These are phyloP conservation scores for Bovichtus diacanthus DNA, from an alignment of 2,797 vertebrate species.

Conservation along the genomic window DNA sequence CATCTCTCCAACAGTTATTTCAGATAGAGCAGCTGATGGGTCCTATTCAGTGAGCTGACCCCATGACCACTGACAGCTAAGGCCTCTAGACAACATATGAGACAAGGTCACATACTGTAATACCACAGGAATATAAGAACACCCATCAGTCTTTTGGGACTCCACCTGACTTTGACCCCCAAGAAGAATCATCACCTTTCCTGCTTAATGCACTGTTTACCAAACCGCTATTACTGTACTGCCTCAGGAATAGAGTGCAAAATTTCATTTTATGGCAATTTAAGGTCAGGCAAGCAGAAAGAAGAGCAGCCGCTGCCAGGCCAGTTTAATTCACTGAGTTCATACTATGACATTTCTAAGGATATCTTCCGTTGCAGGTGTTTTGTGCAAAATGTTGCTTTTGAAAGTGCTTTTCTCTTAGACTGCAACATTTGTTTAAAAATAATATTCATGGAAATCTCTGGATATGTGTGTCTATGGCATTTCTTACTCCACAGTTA, in stretches of 20 bases:
- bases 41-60: constrained; percentile 48
- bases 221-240: constrained; percentile 38
- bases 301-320: constrained; percentile 44
- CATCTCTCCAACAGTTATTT: constrained; percentile 59
- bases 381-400: constrained; percentile 8
- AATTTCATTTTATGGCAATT: constrained; percentile 68
- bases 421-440: neutral
- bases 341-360: constrained; percentile 45
- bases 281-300: constrained; percentile 54
- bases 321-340: constrained; percentile 42
- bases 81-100: constrained; percentile 43
- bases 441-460: neutral
- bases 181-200: constrained; percentile 47
- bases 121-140: constrained; percentile 37
- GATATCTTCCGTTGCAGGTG: constrained; percentile 21
- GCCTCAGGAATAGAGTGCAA: constrained; percentile 50
- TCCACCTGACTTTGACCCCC: constrained; percentile 32
- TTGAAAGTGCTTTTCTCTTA: neutral
- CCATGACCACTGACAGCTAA: constrained; percentile 29
- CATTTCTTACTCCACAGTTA: neutral
- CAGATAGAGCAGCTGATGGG: constrained; percentile 48
- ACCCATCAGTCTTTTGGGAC: constrained; percentile 43
- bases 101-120: constrained; percentile 56
- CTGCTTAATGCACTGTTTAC: constrained; percentile 50
- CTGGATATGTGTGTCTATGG: neutral